Conservation (phyloP, 2,797 vertebrate species). For the Gadopsis marmoratus region DNA sequence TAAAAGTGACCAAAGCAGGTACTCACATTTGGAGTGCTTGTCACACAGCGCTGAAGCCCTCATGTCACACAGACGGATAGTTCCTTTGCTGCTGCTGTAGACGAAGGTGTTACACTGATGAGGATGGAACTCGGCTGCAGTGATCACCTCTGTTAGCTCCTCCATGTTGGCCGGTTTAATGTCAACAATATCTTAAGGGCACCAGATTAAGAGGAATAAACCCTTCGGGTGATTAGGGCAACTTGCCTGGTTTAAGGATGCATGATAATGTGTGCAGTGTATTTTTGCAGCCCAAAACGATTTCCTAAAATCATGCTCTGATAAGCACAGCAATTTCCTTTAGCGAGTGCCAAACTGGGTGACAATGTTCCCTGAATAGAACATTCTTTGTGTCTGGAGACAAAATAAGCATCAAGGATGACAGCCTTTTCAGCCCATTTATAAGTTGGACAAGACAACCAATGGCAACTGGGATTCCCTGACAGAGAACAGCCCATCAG, state of each 20-base stretch:
- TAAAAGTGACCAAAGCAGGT: background rate
- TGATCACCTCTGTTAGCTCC: conserved; percentile 98
- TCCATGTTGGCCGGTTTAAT: conserved; percentile 99
- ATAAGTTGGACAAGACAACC: background rate
- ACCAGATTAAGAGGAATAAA: conserved; percentile 77
- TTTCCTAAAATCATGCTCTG: background rate
- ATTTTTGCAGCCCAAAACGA: background rate
- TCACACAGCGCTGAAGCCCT: conserved; percentile 95
- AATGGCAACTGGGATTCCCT: background rate
- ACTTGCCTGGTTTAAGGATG: background rate
- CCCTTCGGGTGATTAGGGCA: background rate
- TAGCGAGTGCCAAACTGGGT: background rate
- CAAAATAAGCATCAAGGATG: background rate
- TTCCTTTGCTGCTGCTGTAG: conserved; percentile 99
- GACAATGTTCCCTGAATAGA: background rate
- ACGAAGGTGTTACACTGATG: conserved; percentile 97
- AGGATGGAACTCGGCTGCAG: conserved; percentile 97
- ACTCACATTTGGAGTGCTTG: conserved; percentile 95
- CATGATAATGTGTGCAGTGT: background rate
- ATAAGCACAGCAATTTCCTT: background rate
- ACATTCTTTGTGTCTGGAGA: background rate
- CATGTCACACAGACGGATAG: conserved; percentile 98
- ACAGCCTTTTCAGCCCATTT: background rate
- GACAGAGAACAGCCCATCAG: background rate
- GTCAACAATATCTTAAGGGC: conserved; percentile 93